Conservation (phyloP, 2,113 vertebrate species). For the Pachypanchax playfairii region DNA sequence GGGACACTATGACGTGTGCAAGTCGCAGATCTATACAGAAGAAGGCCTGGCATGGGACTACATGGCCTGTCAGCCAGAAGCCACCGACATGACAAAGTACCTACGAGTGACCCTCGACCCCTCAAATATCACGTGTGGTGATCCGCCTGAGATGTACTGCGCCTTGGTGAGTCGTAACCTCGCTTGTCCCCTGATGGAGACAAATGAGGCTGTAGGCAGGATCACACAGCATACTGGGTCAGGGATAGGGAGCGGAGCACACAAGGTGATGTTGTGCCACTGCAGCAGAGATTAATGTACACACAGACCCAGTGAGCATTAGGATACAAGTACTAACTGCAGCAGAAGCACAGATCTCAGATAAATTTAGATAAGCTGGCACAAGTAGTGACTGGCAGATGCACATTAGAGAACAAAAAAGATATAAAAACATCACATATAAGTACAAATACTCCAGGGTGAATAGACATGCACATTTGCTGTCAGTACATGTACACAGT, state of each 20-base stretch:
- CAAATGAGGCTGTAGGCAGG: conserved; percentile 68
- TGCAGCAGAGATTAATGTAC: conserved; percentile 63
- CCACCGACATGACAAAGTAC: conserved; percentile 96
- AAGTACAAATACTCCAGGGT: background rate
- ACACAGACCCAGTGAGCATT: conserved; percentile 5
- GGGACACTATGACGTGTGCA: conserved; percentile 98
- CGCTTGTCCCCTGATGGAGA: conserved; percentile 70
- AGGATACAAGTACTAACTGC: conserved; percentile 16
- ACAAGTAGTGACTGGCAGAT: background rate
- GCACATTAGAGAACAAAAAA: background rate
- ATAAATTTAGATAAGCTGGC: conserved; percentile 7
- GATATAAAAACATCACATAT: background rate
- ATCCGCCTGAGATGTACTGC: conserved; percentile 97
- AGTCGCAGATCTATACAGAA: conserved; percentile 96
- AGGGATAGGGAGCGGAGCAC: conserved; percentile 55
- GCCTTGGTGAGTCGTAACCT: conserved; percentile 91
- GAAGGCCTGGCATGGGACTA: conserved; percentile 98
- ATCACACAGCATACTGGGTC: conserved; percentile 69
- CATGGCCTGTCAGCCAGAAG: conserved; percentile 98
- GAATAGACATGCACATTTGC: background rate
- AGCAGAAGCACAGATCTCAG: background rate
- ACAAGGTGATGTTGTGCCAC: conserved; percentile 34
- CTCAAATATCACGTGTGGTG: conserved; percentile 95
- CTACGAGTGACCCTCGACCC: conserved; percentile 95
- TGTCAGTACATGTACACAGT: background rate